Conservation (phyloP, 92 coral and sea anemone species). For the Epizoanthus stellaris region DNA sequence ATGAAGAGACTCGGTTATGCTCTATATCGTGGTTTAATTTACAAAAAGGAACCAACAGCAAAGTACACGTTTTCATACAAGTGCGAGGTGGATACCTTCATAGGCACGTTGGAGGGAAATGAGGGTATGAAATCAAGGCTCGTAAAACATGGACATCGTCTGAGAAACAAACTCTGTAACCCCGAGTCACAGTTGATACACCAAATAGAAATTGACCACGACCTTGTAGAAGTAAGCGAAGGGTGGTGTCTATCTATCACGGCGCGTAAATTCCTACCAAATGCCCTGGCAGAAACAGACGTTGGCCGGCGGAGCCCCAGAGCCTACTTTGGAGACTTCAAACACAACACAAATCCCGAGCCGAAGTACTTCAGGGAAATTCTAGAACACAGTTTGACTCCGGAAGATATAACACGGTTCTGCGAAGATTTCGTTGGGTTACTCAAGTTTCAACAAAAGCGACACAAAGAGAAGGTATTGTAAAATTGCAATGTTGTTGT, state of each 20-base stretch:
- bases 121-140: conserved; percentile 24
- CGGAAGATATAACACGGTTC: neutral
- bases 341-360: conserved; percentile 15
- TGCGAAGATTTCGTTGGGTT: conserved; percentile 27
- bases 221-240: conserved; percentile 36
- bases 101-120: conserved; percentile 43
- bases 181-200: conserved; percentile 16
- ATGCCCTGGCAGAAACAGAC: neutral
- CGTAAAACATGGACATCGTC: conserved; percentile 24
- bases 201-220: conserved; percentile 27
- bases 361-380: conserved; percentile 37
- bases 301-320: conserved; percentile 33
- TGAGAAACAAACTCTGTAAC: conserved; percentile 13
- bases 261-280: neutral
- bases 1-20: conserved; percentile 39
- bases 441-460: conserved; percentile 13
- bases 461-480: conserved; percentile 44
- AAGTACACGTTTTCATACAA: conserved; percentile 32
- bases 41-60: conserved; percentile 22
- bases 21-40: conserved; percentile 14
- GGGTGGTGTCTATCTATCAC: conserved; percentile 38
- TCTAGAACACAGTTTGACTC: conserved; percentile 17
- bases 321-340: conserved; percentile 1
- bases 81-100: conserved; percentile 37
- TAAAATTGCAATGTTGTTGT: too few relatives aligned